phyloP scores from a whole-genome alignment of 2,888 invertebrate species.

The Cataglyphis livida region DNA sequence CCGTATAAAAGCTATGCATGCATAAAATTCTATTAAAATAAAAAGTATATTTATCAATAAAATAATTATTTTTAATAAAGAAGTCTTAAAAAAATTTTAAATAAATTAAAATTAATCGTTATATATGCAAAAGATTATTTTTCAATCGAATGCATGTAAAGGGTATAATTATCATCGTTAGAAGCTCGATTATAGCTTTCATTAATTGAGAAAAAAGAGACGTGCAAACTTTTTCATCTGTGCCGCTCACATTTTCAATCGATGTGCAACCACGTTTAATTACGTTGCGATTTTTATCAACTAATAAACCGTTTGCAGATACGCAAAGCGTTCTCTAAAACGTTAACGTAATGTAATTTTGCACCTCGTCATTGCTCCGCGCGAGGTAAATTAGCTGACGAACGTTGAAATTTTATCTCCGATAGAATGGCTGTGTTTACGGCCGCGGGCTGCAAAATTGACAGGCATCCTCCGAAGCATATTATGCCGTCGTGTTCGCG shows the following conservation, averaged over 20 bases:
- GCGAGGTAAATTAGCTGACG: constrained; percentile 63
- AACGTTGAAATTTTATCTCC: constrained; percentile 70
- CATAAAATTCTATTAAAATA: neutral
- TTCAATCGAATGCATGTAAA: neutral
- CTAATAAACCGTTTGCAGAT: constrained; percentile 30
- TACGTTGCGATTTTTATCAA: constrained; percentile 30
- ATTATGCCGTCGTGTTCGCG: constrained; percentile 65
- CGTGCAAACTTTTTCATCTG: neutral
- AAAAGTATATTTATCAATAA: neutral
- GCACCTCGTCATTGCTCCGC: constrained; percentile 22
- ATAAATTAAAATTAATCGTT: no score
- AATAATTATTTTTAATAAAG: neutral
- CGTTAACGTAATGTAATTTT: constrained; percentile 36
- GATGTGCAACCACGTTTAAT: neutral
- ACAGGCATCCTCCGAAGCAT: constrained; percentile 71
- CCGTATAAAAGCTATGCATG: no score
- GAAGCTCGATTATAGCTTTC: neutral
- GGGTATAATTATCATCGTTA: neutral
- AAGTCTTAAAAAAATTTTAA: neutral
- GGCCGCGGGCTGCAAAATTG: constrained; percentile 72
- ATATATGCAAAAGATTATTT: neutral
- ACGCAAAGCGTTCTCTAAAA: constrained; percentile 28
- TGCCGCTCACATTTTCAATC: neutral
- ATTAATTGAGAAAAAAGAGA: neutral
- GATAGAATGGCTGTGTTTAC: constrained; percentile 69